These are phyloP conservation scores for Presbytis comata DNA, from an alignment of 2,797 vertebrate genomes.

Conservation along the genomic window DNA sequence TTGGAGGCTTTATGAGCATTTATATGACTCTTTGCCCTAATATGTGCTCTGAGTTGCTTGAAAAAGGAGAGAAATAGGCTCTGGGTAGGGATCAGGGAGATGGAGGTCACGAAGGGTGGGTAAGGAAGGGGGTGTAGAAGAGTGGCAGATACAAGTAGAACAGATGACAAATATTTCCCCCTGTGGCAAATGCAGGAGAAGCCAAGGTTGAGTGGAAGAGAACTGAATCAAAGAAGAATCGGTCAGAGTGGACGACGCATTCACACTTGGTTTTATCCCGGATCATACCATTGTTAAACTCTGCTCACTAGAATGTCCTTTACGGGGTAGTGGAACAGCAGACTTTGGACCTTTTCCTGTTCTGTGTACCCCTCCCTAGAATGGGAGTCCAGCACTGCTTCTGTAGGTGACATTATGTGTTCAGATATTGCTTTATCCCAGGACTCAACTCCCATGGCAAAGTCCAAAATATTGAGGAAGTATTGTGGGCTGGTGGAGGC, in stretches of 20 bases:
- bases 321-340: neutral
- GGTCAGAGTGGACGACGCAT: neutral
- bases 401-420: neutral
- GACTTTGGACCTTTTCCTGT: neutral
- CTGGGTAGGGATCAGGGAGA: neutral
- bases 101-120: neutral
- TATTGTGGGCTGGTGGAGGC: neutral
- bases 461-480: neutral
- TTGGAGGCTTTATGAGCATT: neutral
- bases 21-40: neutral
- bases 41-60: neutral
- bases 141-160: neutral
- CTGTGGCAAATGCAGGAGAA: neutral
- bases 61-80: neutral
- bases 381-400: neutral
- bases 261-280: neutral
- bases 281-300: neutral
- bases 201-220: neutral
- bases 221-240: neutral
- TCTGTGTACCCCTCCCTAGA: neutral
- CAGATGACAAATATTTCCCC: neutral
- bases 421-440: neutral
- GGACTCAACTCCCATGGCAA: neutral
- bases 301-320: neutral
- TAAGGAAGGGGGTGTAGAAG: neutral